phyloP scores from a whole-genome alignment of 2,888 invertebrate species.

The Holacanthella duospinosa region DNA sequence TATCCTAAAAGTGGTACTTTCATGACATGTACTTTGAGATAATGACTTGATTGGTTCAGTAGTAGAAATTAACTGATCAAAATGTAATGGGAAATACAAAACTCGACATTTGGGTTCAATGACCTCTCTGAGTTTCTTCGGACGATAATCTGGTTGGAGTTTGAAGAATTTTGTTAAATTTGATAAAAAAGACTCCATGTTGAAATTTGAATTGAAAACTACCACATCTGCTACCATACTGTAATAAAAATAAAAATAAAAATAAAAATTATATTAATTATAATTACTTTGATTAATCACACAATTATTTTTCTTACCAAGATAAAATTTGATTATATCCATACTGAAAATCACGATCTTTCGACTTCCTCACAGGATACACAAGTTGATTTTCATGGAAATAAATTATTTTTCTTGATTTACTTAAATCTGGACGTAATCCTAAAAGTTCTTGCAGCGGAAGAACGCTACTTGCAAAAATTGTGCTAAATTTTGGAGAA shows the following conservation, averaged over 20 bases:
- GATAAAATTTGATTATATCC: constrained; percentile 63
- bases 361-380: constrained; percentile 55
- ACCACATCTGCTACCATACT: constrained; percentile 58
- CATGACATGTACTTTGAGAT: constrained; percentile 41
- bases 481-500: constrained; percentile 48
- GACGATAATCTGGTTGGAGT: constrained; percentile 54
- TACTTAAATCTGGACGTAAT: constrained; percentile 52
- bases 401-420: constrained; percentile 55
- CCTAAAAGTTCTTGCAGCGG: constrained; percentile 60
- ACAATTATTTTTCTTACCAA: constrained; percentile 45
- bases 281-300: too few relatives aligned
- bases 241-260: constrained; percentile 9
- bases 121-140: constrained; percentile 47
- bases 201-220: constrained; percentile 61
- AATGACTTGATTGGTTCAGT: constrained; percentile 28
- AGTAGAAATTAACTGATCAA: constrained; percentile 30
- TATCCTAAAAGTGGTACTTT: constrained; percentile 39
- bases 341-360: constrained; percentile 62
- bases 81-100: constrained; percentile 52
- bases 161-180: constrained; percentile 53
- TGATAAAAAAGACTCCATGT: constrained; percentile 55
- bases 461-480: constrained; percentile 59
- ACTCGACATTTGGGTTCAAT: constrained; percentile 54
- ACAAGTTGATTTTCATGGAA: constrained; percentile 68
- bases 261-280: neutral